Evolutionary conservation across 2,113 vertebrate species (phyloP).

Genomic region (Egretta garzetta): DNA sequence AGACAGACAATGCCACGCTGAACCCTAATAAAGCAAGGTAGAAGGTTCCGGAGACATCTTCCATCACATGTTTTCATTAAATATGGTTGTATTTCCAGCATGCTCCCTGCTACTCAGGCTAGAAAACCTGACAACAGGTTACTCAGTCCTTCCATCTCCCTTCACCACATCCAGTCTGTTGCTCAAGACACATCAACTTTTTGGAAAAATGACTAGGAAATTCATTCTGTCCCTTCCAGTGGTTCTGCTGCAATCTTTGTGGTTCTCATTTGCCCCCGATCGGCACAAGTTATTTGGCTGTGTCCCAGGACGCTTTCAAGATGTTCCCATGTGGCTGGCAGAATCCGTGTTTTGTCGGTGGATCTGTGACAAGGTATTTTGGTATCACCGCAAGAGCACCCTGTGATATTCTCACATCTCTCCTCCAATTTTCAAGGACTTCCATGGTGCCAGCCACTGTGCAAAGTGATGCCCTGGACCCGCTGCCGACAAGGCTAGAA

Average conservation of each 20-base stretch:
- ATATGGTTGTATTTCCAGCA: background rate
- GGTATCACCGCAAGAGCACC: background rate
- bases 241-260: background rate
- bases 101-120: background rate
- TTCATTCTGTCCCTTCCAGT: background rate
- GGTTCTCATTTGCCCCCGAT: background rate
- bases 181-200: background rate
- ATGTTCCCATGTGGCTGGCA: background rate
- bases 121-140: background rate
- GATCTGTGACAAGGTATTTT: background rate
- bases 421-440: background rate
- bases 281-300: accelerated
- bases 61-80: background rate
- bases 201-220: background rate
- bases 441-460: background rate
- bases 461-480: background rate
- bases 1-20: background rate
- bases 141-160: background rate
- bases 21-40: background rate
- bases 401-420: background rate
- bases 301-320: background rate
- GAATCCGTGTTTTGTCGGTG: background rate
- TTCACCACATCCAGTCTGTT: background rate
- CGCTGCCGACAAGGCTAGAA: background rate
- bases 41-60: background rate